Base-by-base conservation (phyloP, 2,888 invertebrate species). In the Coenonympha arcania region DNA sequence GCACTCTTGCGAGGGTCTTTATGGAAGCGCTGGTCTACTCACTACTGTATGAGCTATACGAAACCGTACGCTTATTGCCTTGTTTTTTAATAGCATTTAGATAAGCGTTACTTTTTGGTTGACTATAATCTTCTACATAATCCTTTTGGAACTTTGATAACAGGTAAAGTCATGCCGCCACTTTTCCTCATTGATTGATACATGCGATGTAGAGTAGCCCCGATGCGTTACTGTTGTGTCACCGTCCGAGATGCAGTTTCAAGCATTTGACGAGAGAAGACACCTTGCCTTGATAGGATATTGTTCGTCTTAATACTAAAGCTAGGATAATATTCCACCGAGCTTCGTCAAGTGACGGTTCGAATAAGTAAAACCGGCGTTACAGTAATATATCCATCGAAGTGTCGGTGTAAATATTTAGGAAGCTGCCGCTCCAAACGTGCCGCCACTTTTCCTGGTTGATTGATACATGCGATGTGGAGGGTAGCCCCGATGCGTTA, bases 221-320 rank as follows among this genome's bases (percentile, higher is more conserved):
- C 26, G 43, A 50, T 53, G 39, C 37, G 50, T 46, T 43, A 49
- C 49, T 46, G 53, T 43, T 42, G 39, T 50, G 50, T 50, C 50
- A 50, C 31, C 42, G 45, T 26, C 24, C 48, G 37, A 37, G 40
- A n/a, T n/a, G n/a, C n/a, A n/a, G n/a, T n/a, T n/a, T n/a, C n/a
- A n/a, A n/a, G n/a, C n/a, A n/a, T n/a, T n/a, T n/a, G n/a, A n/a
- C n/a, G n/a, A n/a, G n/a, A n/a, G n/a, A n/a, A n/a, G n/a, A n/a
- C n/a, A n/a, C n/a, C n/a, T n/a, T n/a, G n/a, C n/a, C n/a, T n/a
- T n/a, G n/a, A n/a, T n/a, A n/a, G n/a, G n/a, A n/a, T n/a, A n/a
- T n/a, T n/a, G n/a, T n/a, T n/a, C n/a, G n/a, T n/a, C n/a, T n/a
- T n/a, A n/a, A n/a, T n/a, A n/a, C n/a, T n/a, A n/a, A n/a, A n/a